These are phyloP conservation scores for Alosa sapidissima DNA, from an alignment of 2,797 vertebrate species.

Conservation along the genomic window DNA sequence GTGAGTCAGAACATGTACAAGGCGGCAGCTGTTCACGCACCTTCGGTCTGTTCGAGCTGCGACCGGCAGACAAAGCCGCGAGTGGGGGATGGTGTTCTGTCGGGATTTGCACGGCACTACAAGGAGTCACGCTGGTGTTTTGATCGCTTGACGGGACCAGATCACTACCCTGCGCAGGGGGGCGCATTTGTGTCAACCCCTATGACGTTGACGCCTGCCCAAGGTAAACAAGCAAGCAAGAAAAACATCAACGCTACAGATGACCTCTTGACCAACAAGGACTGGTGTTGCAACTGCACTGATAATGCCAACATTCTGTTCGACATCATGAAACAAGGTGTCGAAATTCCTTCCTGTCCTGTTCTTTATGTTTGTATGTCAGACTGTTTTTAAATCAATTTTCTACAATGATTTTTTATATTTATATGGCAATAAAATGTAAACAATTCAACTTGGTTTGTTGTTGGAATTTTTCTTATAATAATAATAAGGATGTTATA, in stretches of 20 bases:
- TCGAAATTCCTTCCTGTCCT: neutral
- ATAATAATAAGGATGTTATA: neutral
- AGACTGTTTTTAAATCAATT: conserved; percentile 1
- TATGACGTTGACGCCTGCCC: conserved; percentile 8
- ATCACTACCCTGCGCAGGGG: neutral
- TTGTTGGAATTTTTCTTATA: neutral
- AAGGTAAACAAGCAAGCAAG: conserved; percentile 11
- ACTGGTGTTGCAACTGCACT: conserved; percentile 8
- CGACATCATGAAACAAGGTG: neutral
- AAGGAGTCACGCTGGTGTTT: conserved; percentile 23
- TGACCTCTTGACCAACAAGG: conserved; percentile 21
- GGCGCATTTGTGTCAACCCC: neutral
- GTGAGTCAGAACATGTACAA: conserved; percentile 2
- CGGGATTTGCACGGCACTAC: conserved; percentile 18
- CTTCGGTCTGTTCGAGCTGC: neutral
- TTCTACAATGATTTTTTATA: conserved; percentile 20
- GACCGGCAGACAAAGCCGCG: conserved; percentile 1
- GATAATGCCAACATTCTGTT: conserved; percentile 15
- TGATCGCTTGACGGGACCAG: conserved; percentile 19
- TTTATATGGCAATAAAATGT: conserved; percentile 24
- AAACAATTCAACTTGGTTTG: neutral
- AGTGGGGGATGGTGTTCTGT: conserved; percentile 18
- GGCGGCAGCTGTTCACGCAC: neutral
- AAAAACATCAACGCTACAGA: neutral
- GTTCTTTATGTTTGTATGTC: conserved; percentile 9